Percentiles rank a stretch among this genome's conserved stretches.
phyloP scores from a whole-genome alignment of 30 jellyfish, hydroid and myxozoan genomes.

The Nemopilema nomurai region DNA sequence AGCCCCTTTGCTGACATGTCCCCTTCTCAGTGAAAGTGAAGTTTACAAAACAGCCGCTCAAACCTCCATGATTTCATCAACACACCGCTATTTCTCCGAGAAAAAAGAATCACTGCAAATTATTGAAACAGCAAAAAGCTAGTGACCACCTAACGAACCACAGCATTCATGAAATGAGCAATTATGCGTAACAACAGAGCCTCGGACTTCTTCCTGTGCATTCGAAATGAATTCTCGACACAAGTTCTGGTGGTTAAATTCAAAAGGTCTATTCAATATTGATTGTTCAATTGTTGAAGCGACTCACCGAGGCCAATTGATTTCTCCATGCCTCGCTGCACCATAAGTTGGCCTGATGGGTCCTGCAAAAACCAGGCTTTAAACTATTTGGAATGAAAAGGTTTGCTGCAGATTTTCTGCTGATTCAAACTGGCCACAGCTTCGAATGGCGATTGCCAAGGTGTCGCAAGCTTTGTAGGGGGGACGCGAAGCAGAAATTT shows the following conservation, averaged over 20 bases:
- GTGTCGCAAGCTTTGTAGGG: too few relatives aligned
- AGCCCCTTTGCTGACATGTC: conserved; percentile 44
- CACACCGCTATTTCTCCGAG: too few relatives aligned
- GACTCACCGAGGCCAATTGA: conserved; percentile 70
- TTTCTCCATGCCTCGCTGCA: conserved; percentile 68
- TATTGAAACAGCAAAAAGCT: too few relatives aligned
- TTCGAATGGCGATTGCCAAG: too few relatives aligned
- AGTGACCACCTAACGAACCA: not conserved
- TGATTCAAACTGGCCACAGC: not conserved
- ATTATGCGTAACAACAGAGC: not conserved
- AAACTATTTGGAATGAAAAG: not conserved
- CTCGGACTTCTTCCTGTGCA: conserved; percentile 18
- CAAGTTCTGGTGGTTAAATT: conserved; percentile 57
- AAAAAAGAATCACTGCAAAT: too few relatives aligned
- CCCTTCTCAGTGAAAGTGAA: not conserved
- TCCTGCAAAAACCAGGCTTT: not conserved
- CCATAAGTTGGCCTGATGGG: not conserved
- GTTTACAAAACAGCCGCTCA: not conserved
- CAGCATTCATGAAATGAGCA: conserved; percentile 18
- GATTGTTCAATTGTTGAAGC: conserved; percentile 53
- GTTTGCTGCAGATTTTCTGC: not conserved
- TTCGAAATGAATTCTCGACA: not conserved
- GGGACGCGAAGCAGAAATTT: not conserved
- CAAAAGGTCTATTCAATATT: conserved; percentile 23
- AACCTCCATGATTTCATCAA: not conserved